Evolutionary conservation across 1,140 invertebrate species (phyloP), one percentile per base, ranked within the genome.

Genomic region (Parasteatoda tepidariorum): DNA sequence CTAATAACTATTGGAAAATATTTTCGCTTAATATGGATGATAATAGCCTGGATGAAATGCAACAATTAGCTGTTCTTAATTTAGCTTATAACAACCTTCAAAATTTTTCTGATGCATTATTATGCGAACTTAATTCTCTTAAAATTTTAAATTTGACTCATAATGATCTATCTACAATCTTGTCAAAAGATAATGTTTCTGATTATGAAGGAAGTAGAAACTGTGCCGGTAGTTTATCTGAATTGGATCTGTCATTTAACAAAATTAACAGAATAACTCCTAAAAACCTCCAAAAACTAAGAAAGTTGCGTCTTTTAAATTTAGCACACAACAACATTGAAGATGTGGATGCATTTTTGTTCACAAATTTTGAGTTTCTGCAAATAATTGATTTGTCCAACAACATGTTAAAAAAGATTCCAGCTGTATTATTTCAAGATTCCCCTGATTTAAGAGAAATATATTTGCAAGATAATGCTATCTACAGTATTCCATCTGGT

Each of bases 401-500:
- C 87, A 97, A 97, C 87, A 92, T 92, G 71, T 89, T 97, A 85
- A 92, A 92, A 78, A 92, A 92, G 0, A 87, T 97, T 86, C 95
- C 95, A 0, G 93, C 94, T 85, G 92, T 92, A 0, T 86, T 97
- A 33, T 96, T 97, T 62, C 84, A 86, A 9, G 92, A 93, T 84
- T 93, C 92, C 41, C 91, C 92, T 85, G 93, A 95, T 86, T 89
- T 96, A 70, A 73, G 55, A 84, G 95, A 96, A 90, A 92, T 97
- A 85, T 93, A 95, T 88, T 89, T 97, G 86, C 94, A 95, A 88
- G 96, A 96, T 89, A 97, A 97, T 91, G 93, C 93, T 2, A 88
- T 96, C 70, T 92, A 92, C 85, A 92, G 93, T 7, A 89, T 96
- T 22, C 93, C 93, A 3, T 93, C 93, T 1, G 93, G 93, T 3